Percentiles rank a stretch among this genome's conserved stretches.
Evolutionary conservation across 2,113 vertebrate species (phyloP).

Genomic region (Hepsetus odoe): DNA sequence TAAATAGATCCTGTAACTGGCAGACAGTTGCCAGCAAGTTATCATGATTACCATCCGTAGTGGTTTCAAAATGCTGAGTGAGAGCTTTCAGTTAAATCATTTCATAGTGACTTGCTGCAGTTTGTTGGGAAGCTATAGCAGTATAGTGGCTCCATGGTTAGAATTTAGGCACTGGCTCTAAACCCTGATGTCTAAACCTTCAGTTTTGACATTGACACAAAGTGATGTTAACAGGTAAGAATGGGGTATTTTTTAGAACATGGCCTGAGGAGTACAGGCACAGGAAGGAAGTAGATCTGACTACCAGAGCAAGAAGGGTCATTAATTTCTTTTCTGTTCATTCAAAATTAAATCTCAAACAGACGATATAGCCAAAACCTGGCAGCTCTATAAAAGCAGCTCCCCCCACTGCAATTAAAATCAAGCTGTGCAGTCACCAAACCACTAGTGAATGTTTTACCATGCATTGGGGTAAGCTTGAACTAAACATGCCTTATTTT

Average conservation of each 20-base stretch:
- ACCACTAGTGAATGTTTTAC: constrained; percentile 30
- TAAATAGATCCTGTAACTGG: neutral
- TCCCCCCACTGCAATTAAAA: constrained; percentile 38
- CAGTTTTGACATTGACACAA: neutral
- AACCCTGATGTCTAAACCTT: neutral
- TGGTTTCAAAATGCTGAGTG: neutral
- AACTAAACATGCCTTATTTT: constrained; percentile 43
- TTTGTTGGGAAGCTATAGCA: neutral
- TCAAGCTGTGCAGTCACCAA: constrained; percentile 34
- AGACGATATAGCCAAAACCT: constrained; percentile 35
- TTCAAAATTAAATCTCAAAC: constrained; percentile 19
- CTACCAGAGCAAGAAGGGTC: neutral
- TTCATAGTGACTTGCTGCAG: neutral
- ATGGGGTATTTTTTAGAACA: neutral
- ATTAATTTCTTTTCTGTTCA: constrained; percentile 29
- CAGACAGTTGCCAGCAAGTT: neutral
- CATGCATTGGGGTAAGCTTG: constrained; percentile 12
- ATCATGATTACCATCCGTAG: neutral
- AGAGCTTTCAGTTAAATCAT: neutral
- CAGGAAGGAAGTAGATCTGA: neutral
- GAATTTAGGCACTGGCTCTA: neutral
- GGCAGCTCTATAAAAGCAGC: constrained; percentile 43
- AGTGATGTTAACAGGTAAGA: neutral
- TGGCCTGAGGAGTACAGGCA: neutral
- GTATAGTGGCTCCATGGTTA: neutral